Conservation (phyloP, 2,888 invertebrate species). For the Lycophotia porphyrea region DNA sequence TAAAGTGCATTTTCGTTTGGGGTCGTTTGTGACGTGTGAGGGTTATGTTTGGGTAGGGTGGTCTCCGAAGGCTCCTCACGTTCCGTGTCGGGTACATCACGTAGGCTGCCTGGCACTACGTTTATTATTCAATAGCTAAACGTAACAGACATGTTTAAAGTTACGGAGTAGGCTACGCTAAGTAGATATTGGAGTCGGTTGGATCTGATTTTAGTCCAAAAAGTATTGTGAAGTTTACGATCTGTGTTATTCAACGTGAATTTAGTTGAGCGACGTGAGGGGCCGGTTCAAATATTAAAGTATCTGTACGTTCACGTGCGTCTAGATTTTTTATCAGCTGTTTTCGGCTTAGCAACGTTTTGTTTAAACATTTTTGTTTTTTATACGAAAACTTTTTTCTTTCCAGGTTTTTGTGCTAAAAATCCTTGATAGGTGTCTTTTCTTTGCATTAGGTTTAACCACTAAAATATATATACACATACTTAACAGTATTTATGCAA, state of each 20-base stretch:
- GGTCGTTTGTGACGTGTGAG: slow-evolving; percentile 70
- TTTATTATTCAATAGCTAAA: slow-evolving; percentile 86
- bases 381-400: background rate
- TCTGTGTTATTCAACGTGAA: slow-evolving; percentile 22
- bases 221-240: slow-evolving; percentile 43
- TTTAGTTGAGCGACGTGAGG: slow-evolving; percentile 19
- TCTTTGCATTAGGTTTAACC: background rate
- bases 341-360: background rate
- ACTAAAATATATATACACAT: background rate
- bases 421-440: too few relatives aligned
- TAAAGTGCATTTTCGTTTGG: slow-evolving; percentile 79
- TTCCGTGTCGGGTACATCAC: slow-evolving; percentile 73
- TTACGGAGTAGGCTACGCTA: slow-evolving; percentile 61
- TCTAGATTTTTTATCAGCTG: background rate
- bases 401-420: accelerated
- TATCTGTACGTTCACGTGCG: background rate
- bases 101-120: slow-evolving; percentile 78
- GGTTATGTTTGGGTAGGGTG: slow-evolving; percentile 65
- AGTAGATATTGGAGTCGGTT: slow-evolving; percentile 58
- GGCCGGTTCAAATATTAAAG: background rate
- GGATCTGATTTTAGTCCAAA: slow-evolving; percentile 62
- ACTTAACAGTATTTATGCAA: background rate
- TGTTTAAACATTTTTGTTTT: background rate
- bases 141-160: slow-evolving; percentile 81
- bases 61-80: slow-evolving; percentile 79